A percentile compares a stretch with the other conserved stretches of the same genome.
Evolutionary conservation across 2,113 vertebrate species (phyloP).

Genomic region (Channa maculata): DNA sequence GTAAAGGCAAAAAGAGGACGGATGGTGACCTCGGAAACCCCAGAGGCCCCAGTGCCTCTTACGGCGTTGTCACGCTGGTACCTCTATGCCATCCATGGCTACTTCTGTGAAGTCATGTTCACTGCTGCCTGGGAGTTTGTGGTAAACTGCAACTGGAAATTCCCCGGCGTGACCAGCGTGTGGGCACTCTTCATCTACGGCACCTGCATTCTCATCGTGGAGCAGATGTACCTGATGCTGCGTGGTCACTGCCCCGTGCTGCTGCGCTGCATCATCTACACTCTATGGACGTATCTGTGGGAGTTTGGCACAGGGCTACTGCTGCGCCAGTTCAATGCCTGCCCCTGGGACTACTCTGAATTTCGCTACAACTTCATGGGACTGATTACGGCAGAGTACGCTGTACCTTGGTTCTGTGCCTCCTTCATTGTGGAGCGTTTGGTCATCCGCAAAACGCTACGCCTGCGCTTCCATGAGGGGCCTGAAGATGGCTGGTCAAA

Average conservation of each 20-base stretch:
- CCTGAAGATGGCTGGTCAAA: slow-evolving; percentile 82
- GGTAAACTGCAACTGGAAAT: slow-evolving; percentile 97
- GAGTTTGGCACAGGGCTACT: slow-evolving; percentile 95
- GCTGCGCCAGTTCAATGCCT: slow-evolving; percentile 95
- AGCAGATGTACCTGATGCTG: slow-evolving; percentile 94
- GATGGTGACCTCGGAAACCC: slow-evolving; percentile 70
- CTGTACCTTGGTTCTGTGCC: slow-evolving; percentile 97
- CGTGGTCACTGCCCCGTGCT: slow-evolving; percentile 89
- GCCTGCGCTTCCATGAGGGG: slow-evolving; percentile 91
- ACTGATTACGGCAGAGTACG: slow-evolving; percentile 96
- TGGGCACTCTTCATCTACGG: slow-evolving; percentile 99
- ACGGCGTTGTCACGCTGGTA: slow-evolving; percentile 96
- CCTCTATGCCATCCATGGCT: slow-evolving; percentile 97
- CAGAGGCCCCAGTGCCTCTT: slow-evolving; percentile 89
- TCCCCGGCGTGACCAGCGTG: slow-evolving; percentile 96
- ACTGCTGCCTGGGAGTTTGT: slow-evolving; percentile 98
- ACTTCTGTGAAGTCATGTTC: slow-evolving; percentile 99
- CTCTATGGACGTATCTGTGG: slow-evolving; percentile 97
- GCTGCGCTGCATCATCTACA: slow-evolving; percentile 95
- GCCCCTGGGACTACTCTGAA: slow-evolving; percentile 98
- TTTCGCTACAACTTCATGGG: slow-evolving; percentile 99
- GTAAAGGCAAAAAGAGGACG: slow-evolving; percentile 15
- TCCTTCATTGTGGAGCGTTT: slow-evolving; percentile 94
- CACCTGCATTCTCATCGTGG: slow-evolving; percentile 97
- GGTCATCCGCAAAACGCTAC: slow-evolving; percentile 94